A percentile compares a stretch with the other conserved stretches of the same genome.
Evolutionary conservation across 2,797 vertebrate species (phyloP).

Genomic region (Sebastes diaconus): DNA sequence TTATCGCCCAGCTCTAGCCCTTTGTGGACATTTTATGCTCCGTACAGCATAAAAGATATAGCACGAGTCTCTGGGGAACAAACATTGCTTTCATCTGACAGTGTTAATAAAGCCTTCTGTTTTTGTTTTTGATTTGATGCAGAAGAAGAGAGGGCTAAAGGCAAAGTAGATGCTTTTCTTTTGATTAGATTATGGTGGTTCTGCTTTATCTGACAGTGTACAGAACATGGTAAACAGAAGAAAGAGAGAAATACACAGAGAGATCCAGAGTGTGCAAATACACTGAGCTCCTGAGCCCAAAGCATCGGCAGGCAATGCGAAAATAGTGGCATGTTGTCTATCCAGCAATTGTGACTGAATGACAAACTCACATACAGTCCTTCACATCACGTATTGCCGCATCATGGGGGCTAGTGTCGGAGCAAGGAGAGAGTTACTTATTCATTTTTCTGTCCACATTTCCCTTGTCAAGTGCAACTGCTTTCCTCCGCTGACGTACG

Average conservation of each 20-base stretch:
- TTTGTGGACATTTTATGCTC: not conserved
- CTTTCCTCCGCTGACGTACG: slow-evolving; percentile 10
- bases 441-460: slow-evolving; percentile 23
- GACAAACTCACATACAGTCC: not conserved
- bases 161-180: slow-evolving; percentile 6
- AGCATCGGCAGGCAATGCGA: not conserved
- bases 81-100: slow-evolving; percentile 21
- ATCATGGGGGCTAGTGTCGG: not conserved
- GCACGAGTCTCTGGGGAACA: not conserved
- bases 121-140: slow-evolving; percentile 10
- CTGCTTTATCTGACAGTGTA: slow-evolving; percentile 11
- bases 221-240: not conserved
- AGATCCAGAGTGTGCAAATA: not conserved
- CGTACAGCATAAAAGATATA: not conserved
- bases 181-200: slow-evolving; percentile 26
- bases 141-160: slow-evolving; percentile 7
- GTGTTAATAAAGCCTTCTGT: slow-evolving; percentile 12
- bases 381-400: not conserved
- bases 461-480: slow-evolving; percentile 4
- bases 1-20: not conserved
- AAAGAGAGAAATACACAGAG: not conserved
- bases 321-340: not conserved
- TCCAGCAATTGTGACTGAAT: not conserved
- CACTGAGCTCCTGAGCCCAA: not conserved
- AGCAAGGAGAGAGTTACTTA: slow-evolving; percentile 1